These are phyloP conservation scores for Aurelia sp. DNA, from an alignment of 30 jellyfish, hydroid and myxozoan species.

Conservation along the genomic window DNA sequence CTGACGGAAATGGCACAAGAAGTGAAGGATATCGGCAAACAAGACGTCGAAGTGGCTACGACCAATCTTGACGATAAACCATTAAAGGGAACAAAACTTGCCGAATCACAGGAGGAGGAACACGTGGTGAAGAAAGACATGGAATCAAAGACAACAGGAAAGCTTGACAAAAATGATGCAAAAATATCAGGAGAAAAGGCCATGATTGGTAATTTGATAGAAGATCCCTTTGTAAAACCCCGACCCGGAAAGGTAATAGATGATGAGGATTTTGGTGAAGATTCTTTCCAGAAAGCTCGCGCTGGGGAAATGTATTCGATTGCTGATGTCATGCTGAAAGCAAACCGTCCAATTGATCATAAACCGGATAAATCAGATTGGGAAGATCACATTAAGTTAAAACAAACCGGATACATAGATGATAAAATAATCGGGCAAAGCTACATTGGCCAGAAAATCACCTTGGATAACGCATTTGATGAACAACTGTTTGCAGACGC, in stretches of 20 bases:
- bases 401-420: slow-evolving; percentile 55
- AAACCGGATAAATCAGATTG: slow-evolving; percentile 63
- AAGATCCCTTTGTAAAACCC: neutral
- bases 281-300: no score
- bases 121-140: neutral
- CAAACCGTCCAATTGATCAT: slow-evolving; percentile 47
- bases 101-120: neutral
- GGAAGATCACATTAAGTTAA: slow-evolving; percentile 38
- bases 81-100: no score
- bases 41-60: no score
- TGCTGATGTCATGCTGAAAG: slow-evolving; percentile 53
- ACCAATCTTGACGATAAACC: no score
- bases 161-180: neutral
- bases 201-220: no score
- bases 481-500: slow-evolving; percentile 52
- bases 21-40: no score
- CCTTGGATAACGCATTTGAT: slow-evolving; percentile 67
- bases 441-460: slow-evolving; percentile 46
- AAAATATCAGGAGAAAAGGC: neutral
- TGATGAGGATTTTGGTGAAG: no score
- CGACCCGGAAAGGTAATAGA: no score
- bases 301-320: slow-evolving; percentile 5
- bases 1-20: neutral
- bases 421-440: slow-evolving; percentile 51
- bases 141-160: slow-evolving; percentile 11